Base-by-base conservation (phyloP, 2,888 invertebrate genomes). In the Junonia oenone region DNA sequence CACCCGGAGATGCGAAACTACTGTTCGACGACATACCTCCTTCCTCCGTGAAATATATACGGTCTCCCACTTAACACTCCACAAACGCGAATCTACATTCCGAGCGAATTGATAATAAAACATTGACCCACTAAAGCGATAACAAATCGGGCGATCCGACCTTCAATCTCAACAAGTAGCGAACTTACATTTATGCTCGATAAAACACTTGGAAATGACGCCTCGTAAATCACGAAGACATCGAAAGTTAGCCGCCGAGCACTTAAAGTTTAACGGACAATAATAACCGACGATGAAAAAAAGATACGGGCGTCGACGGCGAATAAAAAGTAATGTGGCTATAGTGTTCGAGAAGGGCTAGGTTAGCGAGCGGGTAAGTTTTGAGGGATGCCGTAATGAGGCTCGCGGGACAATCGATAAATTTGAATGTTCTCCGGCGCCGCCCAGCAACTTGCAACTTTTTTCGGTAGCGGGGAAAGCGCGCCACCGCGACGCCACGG, bases 201-300 rank as follows among this genome's bases (percentile, higher is more conserved):
- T 90, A 90, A 90, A 89, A 87, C 88, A 86, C 86, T 88, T 81
- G 77, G 79, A 71, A 87, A 84, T 81, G 81, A 78, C 83, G 80
- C 72, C 69, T 86, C 88, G 82, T 90, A 88, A 89, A 88, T 89
- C 88, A 88, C 74, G 68, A 73, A 82, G 80, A 83, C 83, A 86
- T 84, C 83, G 84, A 87, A 90, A 90, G 81, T 89, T 87, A 84
- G 81, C 81, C 83, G 83, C 79, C 79, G 76, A 88, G 84, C 85
- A 87, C 88, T 89, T 89, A 88, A 90, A 89, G 77, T 90, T 90
- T 90, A 89, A 89, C 88, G 83, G 87, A 84, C 83, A 87, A 87
- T 88, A 88, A 88, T 88, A 86, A 85, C 84, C 75, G 80, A 68
- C 80, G 73, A 84, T 84, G 83, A 84, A 87, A 88, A 87, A 87